Percentiles rank a stretch among this genome's conserved stretches.
These are phyloP conservation scores for Dicrostonyx torquatus DNA, from an alignment of 2,797 vertebrate genomes.

Conservation along the genomic window DNA sequence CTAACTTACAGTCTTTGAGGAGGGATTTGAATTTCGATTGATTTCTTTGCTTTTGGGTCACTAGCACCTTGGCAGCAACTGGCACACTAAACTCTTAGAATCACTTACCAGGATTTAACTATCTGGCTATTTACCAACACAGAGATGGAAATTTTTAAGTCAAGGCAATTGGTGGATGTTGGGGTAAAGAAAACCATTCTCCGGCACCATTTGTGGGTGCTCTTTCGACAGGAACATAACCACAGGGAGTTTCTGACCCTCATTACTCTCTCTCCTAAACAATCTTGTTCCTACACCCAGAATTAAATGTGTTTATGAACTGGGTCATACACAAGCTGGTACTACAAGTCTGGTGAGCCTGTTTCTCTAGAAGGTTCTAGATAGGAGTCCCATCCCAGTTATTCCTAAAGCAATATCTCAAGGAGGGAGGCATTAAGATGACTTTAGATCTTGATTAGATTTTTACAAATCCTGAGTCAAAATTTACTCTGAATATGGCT, in stretches of 20 bases:
- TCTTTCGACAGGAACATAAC: neutral
- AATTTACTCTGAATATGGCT: neutral
- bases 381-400: neutral
- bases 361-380: neutral
- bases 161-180: neutral
- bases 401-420: neutral
- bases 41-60: neutral
- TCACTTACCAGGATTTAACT: neutral
- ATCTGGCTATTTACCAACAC: neutral
- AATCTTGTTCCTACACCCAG: neutral
- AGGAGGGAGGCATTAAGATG: neutral
- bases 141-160: neutral
- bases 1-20: neutral
- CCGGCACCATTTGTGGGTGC: neutral
- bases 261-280: neutral
- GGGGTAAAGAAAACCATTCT: neutral
- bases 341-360: neutral
- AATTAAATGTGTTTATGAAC: neutral
- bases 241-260: neutral
- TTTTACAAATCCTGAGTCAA: slow-evolving; percentile 22
- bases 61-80: neutral
- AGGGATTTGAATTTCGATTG: neutral
- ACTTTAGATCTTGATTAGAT: slow-evolving; percentile 17
- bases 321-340: neutral
- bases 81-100: neutral